Percentiles rank a stretch among this genome's conserved stretches.
phyloP scores from a whole-genome alignment of 2,888 invertebrate species.

The Netelia fuscicornis region DNA sequence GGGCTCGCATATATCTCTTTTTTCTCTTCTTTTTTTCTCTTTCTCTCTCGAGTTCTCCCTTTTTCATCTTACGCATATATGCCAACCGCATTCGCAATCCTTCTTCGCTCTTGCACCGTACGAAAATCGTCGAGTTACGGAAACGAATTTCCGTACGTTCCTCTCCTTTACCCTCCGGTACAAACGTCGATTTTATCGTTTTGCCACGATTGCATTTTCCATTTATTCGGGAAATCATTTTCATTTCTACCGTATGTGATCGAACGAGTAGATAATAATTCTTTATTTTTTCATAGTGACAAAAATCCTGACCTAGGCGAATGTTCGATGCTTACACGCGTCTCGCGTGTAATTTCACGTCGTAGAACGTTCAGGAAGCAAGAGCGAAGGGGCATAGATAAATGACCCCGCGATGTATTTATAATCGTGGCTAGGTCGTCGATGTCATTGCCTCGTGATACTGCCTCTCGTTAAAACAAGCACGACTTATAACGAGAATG shows the following conservation, averaged over 20 bases:
- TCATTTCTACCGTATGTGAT: background rate
- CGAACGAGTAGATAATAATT: no score
- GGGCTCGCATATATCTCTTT: background rate
- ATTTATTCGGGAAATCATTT: background rate
- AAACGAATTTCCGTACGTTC: background rate
- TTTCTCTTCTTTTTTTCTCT: background rate
- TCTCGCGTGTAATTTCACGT: background rate
- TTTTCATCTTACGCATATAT: constrained; percentile 12
- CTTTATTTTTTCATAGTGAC: no score
- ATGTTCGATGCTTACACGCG: background rate
- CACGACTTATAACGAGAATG: no score
- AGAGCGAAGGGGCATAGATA: background rate
- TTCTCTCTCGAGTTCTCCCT: constrained; percentile 21
- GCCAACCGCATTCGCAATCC: background rate
- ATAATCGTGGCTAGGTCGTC: constrained; percentile 63
- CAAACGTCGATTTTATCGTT: background rate
- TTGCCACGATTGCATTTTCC: background rate
- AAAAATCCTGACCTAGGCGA: background rate
- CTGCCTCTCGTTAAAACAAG: constrained; percentile 10
- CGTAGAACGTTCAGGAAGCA: background rate
- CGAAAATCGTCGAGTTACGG: constrained; percentile 12
- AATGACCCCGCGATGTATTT: constrained; percentile 75
- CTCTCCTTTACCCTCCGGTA: background rate
- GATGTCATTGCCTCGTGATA: constrained; percentile 11
- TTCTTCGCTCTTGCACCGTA: constrained; percentile 15